Conservation (phyloP, 2,888 invertebrate species). For the Ferdinandea cuprea region DNA sequence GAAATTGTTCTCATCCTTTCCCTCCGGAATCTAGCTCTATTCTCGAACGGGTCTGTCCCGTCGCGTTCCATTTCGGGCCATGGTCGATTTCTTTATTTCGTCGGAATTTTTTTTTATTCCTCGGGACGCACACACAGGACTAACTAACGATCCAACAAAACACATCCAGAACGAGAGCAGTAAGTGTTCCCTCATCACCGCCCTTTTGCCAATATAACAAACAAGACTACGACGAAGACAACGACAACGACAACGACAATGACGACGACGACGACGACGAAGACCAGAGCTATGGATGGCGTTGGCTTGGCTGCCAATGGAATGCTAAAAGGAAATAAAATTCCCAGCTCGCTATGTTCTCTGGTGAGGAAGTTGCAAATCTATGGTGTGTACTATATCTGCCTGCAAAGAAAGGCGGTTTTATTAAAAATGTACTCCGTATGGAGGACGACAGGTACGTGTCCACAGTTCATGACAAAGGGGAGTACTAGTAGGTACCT, state of each 20-base stretch:
- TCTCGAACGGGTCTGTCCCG: neutral
- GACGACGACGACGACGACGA: neutral
- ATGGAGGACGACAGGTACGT: slow-evolving; percentile 71
- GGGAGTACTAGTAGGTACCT: slow-evolving; percentile 9
- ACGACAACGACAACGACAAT: neutral
- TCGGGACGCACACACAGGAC: slow-evolving; percentile 26
- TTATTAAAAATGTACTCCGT: slow-evolving; percentile 61
- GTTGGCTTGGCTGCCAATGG: slow-evolving; percentile 23
- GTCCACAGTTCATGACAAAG: slow-evolving; percentile 55
- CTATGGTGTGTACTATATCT: slow-evolving; percentile 13
- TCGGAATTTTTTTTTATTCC: slow-evolving; percentile 6
- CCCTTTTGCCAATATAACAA: slow-evolving; percentile 22
- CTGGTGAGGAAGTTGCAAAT: neutral
- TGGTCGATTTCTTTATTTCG: slow-evolving; percentile 25
- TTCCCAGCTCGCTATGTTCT: neutral
- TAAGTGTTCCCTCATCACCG: slow-evolving; percentile 54
- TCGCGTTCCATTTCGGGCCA: slow-evolving; percentile 3
- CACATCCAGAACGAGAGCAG: slow-evolving; percentile 51
- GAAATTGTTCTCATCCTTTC: slow-evolving; percentile 38
- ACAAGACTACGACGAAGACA: slow-evolving; percentile 3
- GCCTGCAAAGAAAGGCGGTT: slow-evolving; percentile 43
- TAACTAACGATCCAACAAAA: slow-evolving; percentile 37
- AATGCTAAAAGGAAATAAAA: slow-evolving; percentile 54
- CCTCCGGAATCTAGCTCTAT: neutral
- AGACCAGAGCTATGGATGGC: too few species aligned